phyloP scores from a whole-genome alignment of 1,140 invertebrate species.

The Halictus rubicundus region DNA sequence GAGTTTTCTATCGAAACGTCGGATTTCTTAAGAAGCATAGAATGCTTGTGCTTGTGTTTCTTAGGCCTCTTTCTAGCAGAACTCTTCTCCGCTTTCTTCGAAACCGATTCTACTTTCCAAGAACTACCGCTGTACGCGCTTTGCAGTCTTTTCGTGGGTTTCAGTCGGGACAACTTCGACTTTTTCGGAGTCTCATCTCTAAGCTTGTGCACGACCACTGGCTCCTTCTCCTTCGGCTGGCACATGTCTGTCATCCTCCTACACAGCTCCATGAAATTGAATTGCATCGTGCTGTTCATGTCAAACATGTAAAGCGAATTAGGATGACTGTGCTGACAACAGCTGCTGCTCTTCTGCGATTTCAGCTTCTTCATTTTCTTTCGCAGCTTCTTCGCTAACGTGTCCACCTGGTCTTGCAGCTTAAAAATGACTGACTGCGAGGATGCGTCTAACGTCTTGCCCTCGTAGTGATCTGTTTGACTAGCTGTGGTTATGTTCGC shows the following conservation, averaged over 20 bases:
- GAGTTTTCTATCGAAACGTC: not conserved
- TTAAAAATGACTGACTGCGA: constrained; percentile 37
- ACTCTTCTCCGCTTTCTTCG: not conserved
- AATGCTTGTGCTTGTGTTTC: not conserved
- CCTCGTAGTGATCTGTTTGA: not conserved
- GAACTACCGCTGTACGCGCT: too few species aligned
- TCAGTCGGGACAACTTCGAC: not conserved
- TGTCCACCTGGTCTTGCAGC: constrained; percentile 54
- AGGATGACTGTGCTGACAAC: not conserved
- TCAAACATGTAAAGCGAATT: not conserved
- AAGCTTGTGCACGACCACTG: not conserved
- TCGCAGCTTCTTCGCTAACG: constrained; percentile 54
- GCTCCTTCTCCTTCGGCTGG: not conserved
- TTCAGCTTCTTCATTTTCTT: constrained; percentile 5
- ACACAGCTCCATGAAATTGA: constrained; percentile 30
- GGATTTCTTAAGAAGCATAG: not conserved
- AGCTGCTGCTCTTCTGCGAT: not conserved
- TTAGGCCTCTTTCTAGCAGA: not conserved
- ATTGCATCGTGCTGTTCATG: not conserved
- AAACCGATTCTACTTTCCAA: constrained; percentile 19
- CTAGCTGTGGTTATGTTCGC: not conserved
- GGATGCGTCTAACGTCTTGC: not conserved
- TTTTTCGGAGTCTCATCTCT: not conserved
- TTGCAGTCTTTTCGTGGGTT: constrained; percentile 8
- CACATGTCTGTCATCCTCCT: constrained; percentile 15